phyloP scores from a whole-genome alignment of 2,113 vertebrate genomes.

The Bos taurus region DNA sequence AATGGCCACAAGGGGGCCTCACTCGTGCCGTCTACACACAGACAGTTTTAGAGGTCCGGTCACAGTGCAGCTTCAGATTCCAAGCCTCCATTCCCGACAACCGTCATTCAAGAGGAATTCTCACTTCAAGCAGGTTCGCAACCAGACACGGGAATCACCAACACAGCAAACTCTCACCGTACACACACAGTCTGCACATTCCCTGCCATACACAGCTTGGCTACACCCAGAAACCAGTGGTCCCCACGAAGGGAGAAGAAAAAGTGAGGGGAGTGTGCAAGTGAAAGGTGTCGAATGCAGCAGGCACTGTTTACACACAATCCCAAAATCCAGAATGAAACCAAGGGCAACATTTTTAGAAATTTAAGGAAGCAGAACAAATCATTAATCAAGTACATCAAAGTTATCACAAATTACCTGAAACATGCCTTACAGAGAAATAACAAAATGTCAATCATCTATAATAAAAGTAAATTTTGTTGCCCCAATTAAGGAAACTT shows the following conservation, averaged over 20 bases:
- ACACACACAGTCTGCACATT: not conserved
- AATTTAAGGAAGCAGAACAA: not conserved
- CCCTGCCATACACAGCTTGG: not conserved
- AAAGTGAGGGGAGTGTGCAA: not conserved
- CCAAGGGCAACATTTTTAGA: not conserved
- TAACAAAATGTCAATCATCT: not conserved
- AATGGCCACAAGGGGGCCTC: not conserved
- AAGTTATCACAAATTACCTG: not conserved
- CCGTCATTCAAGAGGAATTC: not conserved
- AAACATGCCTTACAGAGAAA: not conserved
- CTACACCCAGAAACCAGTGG: not conserved
- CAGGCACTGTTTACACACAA: not conserved
- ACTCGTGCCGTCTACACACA: not conserved
- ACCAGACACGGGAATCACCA: not conserved
- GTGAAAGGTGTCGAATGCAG: not conserved
- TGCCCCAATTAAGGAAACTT: not conserved
- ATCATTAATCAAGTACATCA: conserved; percentile 1
- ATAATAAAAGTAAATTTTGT: not conserved
- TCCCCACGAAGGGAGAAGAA: not conserved
- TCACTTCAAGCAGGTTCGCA: not conserved
- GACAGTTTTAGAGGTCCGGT: not conserved
- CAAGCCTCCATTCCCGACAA: not conserved
- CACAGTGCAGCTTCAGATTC: not conserved
- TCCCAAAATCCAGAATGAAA: not conserved
- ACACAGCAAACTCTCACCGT: not conserved